Base-by-base conservation (phyloP, 30 jellyfish, hydroid and myxozoan species). In the Turritopsis dohrnii region DNA sequence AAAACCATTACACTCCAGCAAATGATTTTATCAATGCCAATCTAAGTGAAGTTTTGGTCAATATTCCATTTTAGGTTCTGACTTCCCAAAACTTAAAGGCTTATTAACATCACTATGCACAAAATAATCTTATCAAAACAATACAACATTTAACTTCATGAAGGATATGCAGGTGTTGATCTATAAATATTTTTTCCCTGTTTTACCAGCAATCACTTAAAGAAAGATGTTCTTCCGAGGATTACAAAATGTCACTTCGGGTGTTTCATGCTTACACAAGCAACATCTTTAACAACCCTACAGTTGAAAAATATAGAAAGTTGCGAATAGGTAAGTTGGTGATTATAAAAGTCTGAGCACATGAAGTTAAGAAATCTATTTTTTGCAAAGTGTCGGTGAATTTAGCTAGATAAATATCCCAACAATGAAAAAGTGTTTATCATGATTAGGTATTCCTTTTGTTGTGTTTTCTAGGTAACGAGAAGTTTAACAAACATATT, bases 281-380 rank as follows among this genome's bases (percentile, higher is more conserved):
- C 8, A 79, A 79, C 54, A 79, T 79, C 8, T 19, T 28, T 53
- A 29, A 53, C 5, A 31, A 79, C 81, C 28, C 5, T 9, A 53
- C 41, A 16, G 79, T 41, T 22, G 80, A 79, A 16, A 79, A 79
- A 29, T 79, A 79, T 29, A 13, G 80, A 16, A 79, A 79, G 29
- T 18, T 79, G 13, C 79, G 86, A 79, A 31, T 53, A 79, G 86
- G 86, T 79, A 79, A 23, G 86, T 28, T 75, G 25, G 25, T 3
- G 25, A n/a, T 17, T 19, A 27, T 69, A 7, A 8, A 21, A 69
- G 60, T 41, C 60, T 27, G 30, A 69, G 77, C 77, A n/a, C n/a
- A n/a, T n/a, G n/a, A n/a, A n/a, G n/a, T n/a, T n/a, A n/a, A n/a
- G n/a, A n/a, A n/a, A n/a, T n/a, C n/a, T n/a, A n/a, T n/a, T n/a